Base-by-base conservation (phyloP, 2,888 invertebrate genomes). In the Melikaiella ostensackeni region DNA sequence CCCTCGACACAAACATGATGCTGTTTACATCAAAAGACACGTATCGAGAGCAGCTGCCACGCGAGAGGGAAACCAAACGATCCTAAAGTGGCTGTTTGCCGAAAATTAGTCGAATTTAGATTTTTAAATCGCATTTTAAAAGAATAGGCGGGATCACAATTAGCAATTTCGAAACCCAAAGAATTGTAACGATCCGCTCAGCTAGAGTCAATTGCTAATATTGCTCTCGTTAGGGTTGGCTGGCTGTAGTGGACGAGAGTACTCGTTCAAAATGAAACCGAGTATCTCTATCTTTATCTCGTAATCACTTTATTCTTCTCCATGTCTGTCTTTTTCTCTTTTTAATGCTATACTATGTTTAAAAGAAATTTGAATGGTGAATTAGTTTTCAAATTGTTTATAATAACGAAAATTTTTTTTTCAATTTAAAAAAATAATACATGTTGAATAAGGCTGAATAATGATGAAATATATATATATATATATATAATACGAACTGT, bases 201-300 rank as follows among this genome's bases (percentile, higher is more conserved):
- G 82, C 81, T 81, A 84, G 81, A 84, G 86, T 86, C 86, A 86
- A 86, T 85, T 85, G 83, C 82, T 85, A 86, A 86, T 86, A 86
- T 86, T 83, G 83, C 85, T 83, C 81, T 42, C 81, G 84, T 85
- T 83, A 85, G 81, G 81, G 74, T 81, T 79, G 78, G 66, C 75
- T 76, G 57, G 75, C 75, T 80, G 81, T 74, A 77, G 63, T 77
- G 74, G 82, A 81, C 80, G 83, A 85, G 85, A 82, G 78, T 70
- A 24, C 75, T 82, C 82, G 79, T 82, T 83, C 82, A 79, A 85
- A 85, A 85, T 85, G 83, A 85, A 85, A 82, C 82, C 74, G 77
- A 73, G 79, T 55, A 33, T 73, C 50, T 21, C 62, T 75, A 21
- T 50, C n/a, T 50, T n/a, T 50, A 50, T 50, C 50, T 9, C 2